phyloP scores from a whole-genome alignment of 2,888 invertebrate genomes.

The Lasius platythorax region DNA sequence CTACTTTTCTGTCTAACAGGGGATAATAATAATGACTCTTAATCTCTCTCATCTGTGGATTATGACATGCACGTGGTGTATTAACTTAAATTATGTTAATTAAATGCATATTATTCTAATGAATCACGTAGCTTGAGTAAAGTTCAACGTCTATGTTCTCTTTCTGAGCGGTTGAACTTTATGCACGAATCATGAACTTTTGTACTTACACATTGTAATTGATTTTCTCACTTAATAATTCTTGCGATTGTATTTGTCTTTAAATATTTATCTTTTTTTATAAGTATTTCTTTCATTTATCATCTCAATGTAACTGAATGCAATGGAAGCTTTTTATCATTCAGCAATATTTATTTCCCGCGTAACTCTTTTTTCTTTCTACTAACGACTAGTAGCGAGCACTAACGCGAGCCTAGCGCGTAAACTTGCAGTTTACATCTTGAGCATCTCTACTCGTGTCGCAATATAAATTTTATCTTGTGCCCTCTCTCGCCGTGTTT shows the following conservation, averaged over 20 bases:
- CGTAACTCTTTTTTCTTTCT: neutral
- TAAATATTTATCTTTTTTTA: neutral
- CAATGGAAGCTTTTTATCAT: neutral
- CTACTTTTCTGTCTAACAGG: neutral
- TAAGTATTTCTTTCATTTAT: neutral
- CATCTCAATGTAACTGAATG: neutral
- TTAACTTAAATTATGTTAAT: slow-evolving; percentile 1
- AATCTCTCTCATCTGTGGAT: neutral
- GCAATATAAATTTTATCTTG: slow-evolving; percentile 37
- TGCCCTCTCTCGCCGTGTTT: neutral
- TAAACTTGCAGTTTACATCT: slow-evolving; percentile 41
- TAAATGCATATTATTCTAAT: slow-evolving; percentile 13
- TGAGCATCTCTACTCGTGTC: neutral
- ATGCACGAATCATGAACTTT: no score
- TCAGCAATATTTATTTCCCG: neutral
- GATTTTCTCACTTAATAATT: neutral
- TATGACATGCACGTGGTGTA: neutral
- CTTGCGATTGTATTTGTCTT: neutral
- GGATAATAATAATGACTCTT: slow-evolving; percentile 30
- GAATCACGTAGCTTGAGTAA: slow-evolving; percentile 22
- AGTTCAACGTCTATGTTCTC: neutral
- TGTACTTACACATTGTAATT: neutral
- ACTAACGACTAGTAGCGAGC: neutral
- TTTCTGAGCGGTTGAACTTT: slow-evolving; percentile 1
- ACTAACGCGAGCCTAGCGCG: neutral